Percentiles rank a stretch among this genome's conserved stretches.
phyloP scores from a whole-genome alignment of 2,797 vertebrate species.

The Psittacula echo region DNA sequence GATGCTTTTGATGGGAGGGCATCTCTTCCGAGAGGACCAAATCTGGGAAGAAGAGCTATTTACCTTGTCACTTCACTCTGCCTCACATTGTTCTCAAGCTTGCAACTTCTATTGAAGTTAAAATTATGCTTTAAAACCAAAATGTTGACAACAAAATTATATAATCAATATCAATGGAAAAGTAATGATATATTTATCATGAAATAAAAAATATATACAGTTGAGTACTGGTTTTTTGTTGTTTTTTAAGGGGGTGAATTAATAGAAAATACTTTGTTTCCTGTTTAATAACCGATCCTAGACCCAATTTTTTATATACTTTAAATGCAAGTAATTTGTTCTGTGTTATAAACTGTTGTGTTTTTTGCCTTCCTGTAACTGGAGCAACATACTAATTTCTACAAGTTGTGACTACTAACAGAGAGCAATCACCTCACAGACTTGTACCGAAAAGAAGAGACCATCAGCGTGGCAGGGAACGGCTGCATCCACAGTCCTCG shows the following conservation, averaged over 20 bases:
- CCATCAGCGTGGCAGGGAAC: constrained; percentile 83
- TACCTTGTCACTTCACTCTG: not conserved
- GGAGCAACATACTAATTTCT: constrained; percentile 87
- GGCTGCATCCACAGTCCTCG: constrained; percentile 92
- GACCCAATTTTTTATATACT: not conserved
- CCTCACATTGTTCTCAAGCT: not conserved
- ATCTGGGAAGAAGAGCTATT: not conserved
- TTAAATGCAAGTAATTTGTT: constrained; percentile 24
- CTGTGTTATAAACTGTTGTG: constrained; percentile 71
- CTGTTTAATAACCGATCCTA: not conserved
- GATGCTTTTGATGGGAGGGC: not conserved
- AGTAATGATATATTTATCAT: not conserved
- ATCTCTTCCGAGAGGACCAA: not conserved
- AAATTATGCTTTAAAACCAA: constrained; percentile 12
- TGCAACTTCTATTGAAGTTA: not conserved
- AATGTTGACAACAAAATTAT: not conserved
- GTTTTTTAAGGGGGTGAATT: not conserved
- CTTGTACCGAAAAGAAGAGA: constrained; percentile 93
- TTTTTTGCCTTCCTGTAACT: constrained; percentile 78
- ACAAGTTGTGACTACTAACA: constrained; percentile 92
- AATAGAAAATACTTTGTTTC: constrained; percentile 18
- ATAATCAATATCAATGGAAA: not conserved
- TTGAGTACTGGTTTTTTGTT: not conserved
- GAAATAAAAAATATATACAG: not conserved
- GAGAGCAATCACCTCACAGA: constrained; percentile 94